Base-by-base conservation (phyloP, 2,113 vertebrate species). In the Callipepla californica region DNA sequence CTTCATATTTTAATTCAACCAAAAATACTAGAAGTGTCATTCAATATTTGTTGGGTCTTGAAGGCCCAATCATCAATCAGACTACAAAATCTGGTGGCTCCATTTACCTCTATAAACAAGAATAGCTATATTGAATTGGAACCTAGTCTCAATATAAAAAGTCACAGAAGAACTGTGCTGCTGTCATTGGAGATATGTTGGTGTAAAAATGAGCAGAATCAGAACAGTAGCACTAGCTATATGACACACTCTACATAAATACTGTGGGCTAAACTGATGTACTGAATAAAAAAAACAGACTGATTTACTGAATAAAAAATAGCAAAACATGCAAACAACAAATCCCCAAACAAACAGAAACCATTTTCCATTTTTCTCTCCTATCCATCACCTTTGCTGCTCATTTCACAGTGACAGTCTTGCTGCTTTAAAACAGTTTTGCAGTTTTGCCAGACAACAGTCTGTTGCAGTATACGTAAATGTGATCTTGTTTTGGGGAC, bases 401-500 rank as follows among this genome's bases (percentile, higher is more conserved):
- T 88, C 36, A 58, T 74, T 88, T 44, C 66, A 69, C 47, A 93
- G 57, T 23, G 44, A 66, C 13, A 51, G 28, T 32, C 58, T 73
- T 78, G 61, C 48, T 69, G 78, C 74, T 92, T 85, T 72, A 65
- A 72, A 77, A 47, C 15, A n/a, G 26, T 28, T 85, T 67, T 67
- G 36, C 28, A 42, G 67, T 86, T 94, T 85, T 92, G 40, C 55
- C 90, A 47, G 21, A 34, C 62, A 78, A 87, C 16, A 40, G 36
- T 67, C 80, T 22, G 9, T 65, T 74, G 36, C 11, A 28, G 48
- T 13, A 14, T 28, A 72, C 13, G 1, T 72, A 90, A 45, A 75
- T 69, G 61, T 79, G 72, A 77, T 84, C 92, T 89, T 66, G 34
- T 72, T 89, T 83, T 87, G 53, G 67, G 77, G 70, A 74, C 69